Evolutionary conservation across 2,113 vertebrate genomes (phyloP).

Genomic region (Trogon melanurus): DNA sequence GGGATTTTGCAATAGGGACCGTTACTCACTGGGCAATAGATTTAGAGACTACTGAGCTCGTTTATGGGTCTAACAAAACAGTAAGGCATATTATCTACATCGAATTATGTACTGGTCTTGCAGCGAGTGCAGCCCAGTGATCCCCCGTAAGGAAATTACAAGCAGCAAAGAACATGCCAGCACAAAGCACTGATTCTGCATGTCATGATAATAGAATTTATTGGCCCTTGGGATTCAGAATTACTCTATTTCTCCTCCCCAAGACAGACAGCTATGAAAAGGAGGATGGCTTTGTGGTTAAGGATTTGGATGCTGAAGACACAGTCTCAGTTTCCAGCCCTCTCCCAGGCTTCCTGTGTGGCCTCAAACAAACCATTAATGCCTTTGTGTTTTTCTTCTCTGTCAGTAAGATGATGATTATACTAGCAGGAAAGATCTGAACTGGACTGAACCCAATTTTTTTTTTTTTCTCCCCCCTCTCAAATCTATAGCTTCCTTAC

Average conservation of each 20-base stretch:
- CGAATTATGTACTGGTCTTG: not conserved
- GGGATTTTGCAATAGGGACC: not conserved
- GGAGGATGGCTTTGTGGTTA: conserved; percentile 65
- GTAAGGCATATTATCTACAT: not conserved
- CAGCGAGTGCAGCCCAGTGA: conserved; percentile 7
- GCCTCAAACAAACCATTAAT: conserved; percentile 62
- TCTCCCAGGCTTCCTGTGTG: conserved; percentile 65
- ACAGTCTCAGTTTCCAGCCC: not conserved
- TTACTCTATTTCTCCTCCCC: conserved; percentile 52
- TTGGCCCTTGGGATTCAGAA: conserved; percentile 26
- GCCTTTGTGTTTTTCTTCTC: conserved; percentile 61
- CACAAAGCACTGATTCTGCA: conserved; percentile 23
- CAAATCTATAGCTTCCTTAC: not conserved
- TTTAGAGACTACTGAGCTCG: conserved; percentile 21
- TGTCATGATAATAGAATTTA: conserved; percentile 24
- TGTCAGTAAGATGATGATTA: conserved; percentile 57
- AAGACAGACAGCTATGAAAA: conserved; percentile 39
- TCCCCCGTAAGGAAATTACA: conserved; percentile 34
- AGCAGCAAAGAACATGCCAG: not conserved
- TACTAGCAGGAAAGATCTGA: conserved; percentile 35
- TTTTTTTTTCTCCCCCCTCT: accelerated
- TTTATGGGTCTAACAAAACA: not conserved
- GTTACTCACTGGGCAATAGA: conserved; percentile 17
- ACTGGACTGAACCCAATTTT: conserved; percentile 10
- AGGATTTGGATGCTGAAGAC: conserved; percentile 58